These are phyloP conservation scores for Acanthiza pusilla DNA, from an alignment of 2,797 vertebrate genomes.

Conservation along the genomic window DNA sequence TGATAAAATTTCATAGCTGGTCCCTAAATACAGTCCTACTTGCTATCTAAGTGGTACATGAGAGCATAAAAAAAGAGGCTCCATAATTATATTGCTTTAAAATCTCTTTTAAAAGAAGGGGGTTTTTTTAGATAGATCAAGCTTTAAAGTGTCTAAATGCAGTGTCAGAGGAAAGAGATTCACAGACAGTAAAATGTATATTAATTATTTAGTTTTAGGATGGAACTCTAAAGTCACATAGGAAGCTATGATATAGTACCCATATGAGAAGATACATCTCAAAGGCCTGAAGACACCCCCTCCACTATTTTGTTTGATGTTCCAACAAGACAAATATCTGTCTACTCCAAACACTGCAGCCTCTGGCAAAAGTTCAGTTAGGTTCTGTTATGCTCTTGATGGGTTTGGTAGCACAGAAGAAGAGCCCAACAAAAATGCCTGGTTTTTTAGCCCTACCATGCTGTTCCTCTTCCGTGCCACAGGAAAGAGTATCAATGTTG, in stretches of 20 bases:
- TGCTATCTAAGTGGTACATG: not conserved
- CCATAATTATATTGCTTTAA: not conserved
- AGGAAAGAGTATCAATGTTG: accelerated
- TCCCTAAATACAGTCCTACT: not conserved
- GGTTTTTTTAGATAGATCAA: not conserved
- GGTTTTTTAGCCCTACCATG: not conserved
- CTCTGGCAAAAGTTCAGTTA: not conserved
- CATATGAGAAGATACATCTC: not conserved
- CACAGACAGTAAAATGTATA: not conserved
- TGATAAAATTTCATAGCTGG: not conserved
- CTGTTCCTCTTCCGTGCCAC: not conserved
- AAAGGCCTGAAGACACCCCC: not conserved
- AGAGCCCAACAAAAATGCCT: not conserved
- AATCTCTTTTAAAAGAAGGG: not conserved
- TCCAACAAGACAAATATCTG: not conserved
- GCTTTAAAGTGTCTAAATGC: not conserved
- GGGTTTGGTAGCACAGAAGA: not conserved
- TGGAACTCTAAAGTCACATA: not conserved
- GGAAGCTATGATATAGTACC: not conserved
- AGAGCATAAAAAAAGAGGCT: not conserved
- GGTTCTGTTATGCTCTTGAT: not conserved
- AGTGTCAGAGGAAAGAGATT: not conserved
- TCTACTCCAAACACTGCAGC: not conserved
- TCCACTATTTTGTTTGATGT: not conserved
- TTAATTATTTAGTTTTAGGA: not conserved